Percentiles rank a stretch among this genome's conserved stretches.
Conservation (phyloP, 2,888 invertebrate species). For the Monoplex corrugatus region DNA sequence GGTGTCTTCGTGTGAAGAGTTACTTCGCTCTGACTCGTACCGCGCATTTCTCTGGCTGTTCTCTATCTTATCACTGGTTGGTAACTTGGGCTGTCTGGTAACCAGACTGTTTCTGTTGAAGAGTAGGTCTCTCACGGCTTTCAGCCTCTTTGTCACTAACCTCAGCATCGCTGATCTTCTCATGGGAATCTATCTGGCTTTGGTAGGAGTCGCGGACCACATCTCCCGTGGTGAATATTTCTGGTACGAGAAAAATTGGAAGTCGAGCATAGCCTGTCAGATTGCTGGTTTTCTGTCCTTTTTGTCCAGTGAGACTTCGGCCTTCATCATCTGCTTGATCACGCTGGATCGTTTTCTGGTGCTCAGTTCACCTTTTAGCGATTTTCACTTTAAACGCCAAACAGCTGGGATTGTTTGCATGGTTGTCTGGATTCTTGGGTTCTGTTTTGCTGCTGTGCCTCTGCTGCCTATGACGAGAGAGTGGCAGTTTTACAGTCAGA, state of each 20-base stretch:
- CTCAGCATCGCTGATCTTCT: conserved; percentile 52
- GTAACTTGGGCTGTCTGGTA: conserved; percentile 49
- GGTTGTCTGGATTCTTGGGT: conserved; percentile 43
- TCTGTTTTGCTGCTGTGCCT: conserved; percentile 47
- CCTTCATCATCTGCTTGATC: conserved; percentile 50
- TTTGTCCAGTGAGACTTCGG: conserved; percentile 48
- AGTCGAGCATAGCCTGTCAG: conserved; percentile 42
- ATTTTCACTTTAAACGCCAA: conserved; percentile 45
- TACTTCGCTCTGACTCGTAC: conserved; percentile 48
- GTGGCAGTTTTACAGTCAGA: conserved; percentile 56
- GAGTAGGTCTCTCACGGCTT: conserved; percentile 45
- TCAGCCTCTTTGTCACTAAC: conserved; percentile 52
- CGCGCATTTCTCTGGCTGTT: conserved; percentile 50
- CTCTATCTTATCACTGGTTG: conserved; percentile 40
- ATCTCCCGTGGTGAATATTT: conserved; percentile 50
- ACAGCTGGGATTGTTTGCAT: conserved; percentile 42
- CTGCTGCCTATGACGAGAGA: conserved; percentile 47
- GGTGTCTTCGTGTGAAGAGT: conserved; percentile 52
- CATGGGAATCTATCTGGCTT: conserved; percentile 52
- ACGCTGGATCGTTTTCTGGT: conserved; percentile 53
- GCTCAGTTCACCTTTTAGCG: conserved; percentile 52
- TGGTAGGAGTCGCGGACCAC: conserved; percentile 50
- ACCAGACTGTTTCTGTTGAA: conserved; percentile 48
- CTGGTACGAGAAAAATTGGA: conserved; percentile 45
- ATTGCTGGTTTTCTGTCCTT: conserved; percentile 51